Evolutionary conservation across 53 echinoderm and acorn worm genomes (phyloP).

Genomic region (Hippasteria phrygiana): DNA sequence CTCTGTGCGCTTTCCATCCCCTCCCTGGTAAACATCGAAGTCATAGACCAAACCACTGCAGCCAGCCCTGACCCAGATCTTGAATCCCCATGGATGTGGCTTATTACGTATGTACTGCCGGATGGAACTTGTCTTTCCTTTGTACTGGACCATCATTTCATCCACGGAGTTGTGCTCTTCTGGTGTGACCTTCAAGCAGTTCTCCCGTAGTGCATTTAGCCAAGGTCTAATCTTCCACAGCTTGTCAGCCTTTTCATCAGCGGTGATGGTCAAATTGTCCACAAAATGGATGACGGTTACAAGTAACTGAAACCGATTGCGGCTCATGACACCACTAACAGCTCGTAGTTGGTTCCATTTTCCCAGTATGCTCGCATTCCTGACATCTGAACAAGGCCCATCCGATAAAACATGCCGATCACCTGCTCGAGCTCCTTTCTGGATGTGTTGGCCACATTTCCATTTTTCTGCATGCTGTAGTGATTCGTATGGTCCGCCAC

Average conservation of each 20-base stretch:
- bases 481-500: slow-evolving; percentile 46
- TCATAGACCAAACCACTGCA: slow-evolving; percentile 30
- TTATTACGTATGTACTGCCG: slow-evolving; percentile 45
- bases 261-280: slow-evolving; percentile 44
- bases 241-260: slow-evolving; percentile 34
- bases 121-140: slow-evolving; percentile 46
- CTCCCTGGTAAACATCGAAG: slow-evolving; percentile 62
- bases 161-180: slow-evolving; percentile 62
- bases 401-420: slow-evolving; percentile 41
- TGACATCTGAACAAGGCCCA: slow-evolving; percentile 68
- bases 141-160: slow-evolving; percentile 62
- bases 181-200: slow-evolving; percentile 25
- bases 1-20: slow-evolving; percentile 24
- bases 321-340: slow-evolving; percentile 56
- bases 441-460: slow-evolving; percentile 11
- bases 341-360: slow-evolving; percentile 17
- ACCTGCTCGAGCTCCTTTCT: slow-evolving; percentile 58
- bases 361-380: slow-evolving; percentile 64
- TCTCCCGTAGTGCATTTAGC: slow-evolving; percentile 16
- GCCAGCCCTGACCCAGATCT: slow-evolving; percentile 62
- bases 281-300: slow-evolving; percentile 40
- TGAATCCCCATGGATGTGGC: slow-evolving; percentile 70
- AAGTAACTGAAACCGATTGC: slow-evolving; percentile 47
- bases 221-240: slow-evolving; percentile 67
- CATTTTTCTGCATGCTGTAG: slow-evolving; percentile 49